Evolutionary conservation across 1,140 invertebrate species (phyloP).

Genomic region (Coptotermes formosanus): DNA sequence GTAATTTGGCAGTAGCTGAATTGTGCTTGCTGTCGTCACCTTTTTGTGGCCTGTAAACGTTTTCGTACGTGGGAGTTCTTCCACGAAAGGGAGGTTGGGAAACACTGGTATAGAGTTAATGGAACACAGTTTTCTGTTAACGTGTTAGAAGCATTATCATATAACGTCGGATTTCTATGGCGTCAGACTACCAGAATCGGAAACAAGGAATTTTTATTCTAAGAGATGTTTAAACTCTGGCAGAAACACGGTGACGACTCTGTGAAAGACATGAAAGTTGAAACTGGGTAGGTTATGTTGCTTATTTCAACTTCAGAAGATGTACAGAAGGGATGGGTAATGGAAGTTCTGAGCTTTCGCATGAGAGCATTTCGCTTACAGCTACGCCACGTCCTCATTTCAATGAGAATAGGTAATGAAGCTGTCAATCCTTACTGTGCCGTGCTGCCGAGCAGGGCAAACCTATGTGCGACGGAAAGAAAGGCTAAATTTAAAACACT

Average conservation of each 20-base stretch:
- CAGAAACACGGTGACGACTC: background rate
- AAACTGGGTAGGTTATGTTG: background rate
- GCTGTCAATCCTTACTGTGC: background rate
- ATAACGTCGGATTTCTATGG: no score
- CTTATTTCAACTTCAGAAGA: constrained; percentile 8
- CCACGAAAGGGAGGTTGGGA: no score
- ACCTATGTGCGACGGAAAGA: background rate
- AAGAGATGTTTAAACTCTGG: background rate
- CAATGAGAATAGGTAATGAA: constrained; percentile 10
- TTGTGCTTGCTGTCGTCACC: no score
- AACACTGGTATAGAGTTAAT: no score
- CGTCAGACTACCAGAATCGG: background rate
- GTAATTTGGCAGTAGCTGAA: no score
- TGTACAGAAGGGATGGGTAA: background rate
- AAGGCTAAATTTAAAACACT: background rate
- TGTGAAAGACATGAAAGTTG: background rate
- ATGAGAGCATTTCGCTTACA: background rate
- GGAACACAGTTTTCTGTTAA: no score
- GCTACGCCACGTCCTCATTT: background rate
- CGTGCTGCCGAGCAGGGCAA: background rate
- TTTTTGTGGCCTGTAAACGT: no score
- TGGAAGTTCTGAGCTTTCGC: constrained; percentile 1
- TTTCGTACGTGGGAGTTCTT: no score
- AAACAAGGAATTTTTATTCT: background rate
- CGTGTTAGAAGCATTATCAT: no score